These are phyloP conservation scores for Aphrophora alni DNA, from an alignment of 2,888 invertebrate species.

Conservation along the genomic window DNA sequence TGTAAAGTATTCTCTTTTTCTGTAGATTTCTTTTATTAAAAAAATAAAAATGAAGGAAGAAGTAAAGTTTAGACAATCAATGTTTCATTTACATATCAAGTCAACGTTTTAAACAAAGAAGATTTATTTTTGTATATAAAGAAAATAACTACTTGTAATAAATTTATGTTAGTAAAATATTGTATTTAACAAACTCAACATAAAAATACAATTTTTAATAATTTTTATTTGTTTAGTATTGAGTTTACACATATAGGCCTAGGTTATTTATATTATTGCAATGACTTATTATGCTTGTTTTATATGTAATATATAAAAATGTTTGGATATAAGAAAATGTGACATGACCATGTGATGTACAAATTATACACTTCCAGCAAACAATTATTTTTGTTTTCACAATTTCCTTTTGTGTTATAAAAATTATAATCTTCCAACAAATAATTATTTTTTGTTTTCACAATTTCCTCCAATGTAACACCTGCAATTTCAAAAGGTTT, in stretches of 20 bases:
- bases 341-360: neutral
- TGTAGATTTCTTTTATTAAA: too few species aligned
- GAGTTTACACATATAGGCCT: neutral
- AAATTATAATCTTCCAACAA: neutral
- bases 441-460: too few species aligned
- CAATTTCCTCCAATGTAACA: too few species aligned
- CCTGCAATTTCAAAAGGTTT: too few species aligned
- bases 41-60: too few species aligned
- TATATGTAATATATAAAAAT: neutral
- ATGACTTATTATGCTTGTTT: neutral
- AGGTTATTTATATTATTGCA: neutral
- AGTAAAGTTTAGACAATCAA: too few species aligned
- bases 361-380: neutral
- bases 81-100: neutral
- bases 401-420: neutral
- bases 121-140: neutral
- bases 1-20: too few species aligned
- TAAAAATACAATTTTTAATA: neutral
- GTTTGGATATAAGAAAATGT: neutral
- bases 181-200: neutral
- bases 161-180: neutral
- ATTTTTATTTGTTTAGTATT: neutral
- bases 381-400: neutral
- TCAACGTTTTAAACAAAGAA: neutral
- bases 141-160: neutral